These are phyloP conservation scores for Dermolepida albohirtum DNA, from an alignment of 2,888 invertebrate genomes.

Conservation along the genomic window DNA sequence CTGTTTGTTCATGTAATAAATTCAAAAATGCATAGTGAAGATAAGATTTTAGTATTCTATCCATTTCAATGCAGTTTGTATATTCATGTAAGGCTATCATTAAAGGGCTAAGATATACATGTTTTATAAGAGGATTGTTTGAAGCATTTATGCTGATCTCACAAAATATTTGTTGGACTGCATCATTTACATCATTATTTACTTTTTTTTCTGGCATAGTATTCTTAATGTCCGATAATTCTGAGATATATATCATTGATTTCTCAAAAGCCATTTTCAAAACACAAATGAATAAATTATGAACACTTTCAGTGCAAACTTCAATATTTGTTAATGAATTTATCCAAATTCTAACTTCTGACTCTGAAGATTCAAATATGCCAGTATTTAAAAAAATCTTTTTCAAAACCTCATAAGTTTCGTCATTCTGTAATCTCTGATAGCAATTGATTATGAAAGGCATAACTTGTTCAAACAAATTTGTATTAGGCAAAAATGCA, in stretches of 20 bases:
- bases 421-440: slow-evolving; percentile 61
- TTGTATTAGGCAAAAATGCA: slow-evolving; percentile 57
- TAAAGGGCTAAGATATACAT: slow-evolving; percentile 56
- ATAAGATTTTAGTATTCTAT: slow-evolving; percentile 59
- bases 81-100: slow-evolving; percentile 62
- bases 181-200: slow-evolving; percentile 13
- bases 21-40: slow-evolving; percentile 66
- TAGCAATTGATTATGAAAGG: slow-evolving; percentile 61
- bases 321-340: slow-evolving; percentile 56
- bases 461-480: slow-evolving; percentile 53
- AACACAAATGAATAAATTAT: slow-evolving; percentile 55
- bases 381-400: slow-evolving; percentile 72
- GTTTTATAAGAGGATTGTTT: slow-evolving; percentile 44
- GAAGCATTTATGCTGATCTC: slow-evolving; percentile 47
- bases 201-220: slow-evolving; percentile 2
- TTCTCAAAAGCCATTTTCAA: slow-evolving; percentile 51
- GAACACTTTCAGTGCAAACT: slow-evolving; percentile 52
- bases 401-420: slow-evolving; percentile 61
- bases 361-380: slow-evolving; percentile 73
- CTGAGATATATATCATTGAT: slow-evolving; percentile 51
- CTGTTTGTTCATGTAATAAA: slow-evolving; percentile 72
- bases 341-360: slow-evolving; percentile 76
- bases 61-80: slow-evolving; percentile 52
- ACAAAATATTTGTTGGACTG: background rate
- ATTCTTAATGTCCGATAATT: slow-evolving; percentile 46